These are phyloP conservation scores for Hypanus sabinus DNA, from an alignment of 2,113 vertebrate species.

Conservation along the genomic window DNA sequence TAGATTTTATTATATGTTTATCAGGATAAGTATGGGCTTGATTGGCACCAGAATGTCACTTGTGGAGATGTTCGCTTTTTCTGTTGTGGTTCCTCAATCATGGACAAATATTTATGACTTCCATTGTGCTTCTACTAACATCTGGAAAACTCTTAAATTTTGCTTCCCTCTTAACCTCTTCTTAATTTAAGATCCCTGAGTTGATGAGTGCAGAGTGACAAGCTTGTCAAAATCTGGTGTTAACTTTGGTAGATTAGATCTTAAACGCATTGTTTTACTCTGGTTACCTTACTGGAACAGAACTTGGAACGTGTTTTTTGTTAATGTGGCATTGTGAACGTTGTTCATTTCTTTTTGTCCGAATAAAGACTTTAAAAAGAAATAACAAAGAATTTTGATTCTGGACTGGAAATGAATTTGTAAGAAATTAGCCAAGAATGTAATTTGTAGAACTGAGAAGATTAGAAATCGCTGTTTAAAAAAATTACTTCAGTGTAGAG, in stretches of 20 bases:
- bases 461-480: neutral
- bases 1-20: neutral
- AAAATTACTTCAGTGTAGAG: no score
- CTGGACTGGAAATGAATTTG: no score
- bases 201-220: neutral
- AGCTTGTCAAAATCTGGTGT: neutral
- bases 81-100: constrained; percentile 42
- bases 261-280: neutral
- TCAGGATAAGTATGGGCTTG: neutral
- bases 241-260: neutral
- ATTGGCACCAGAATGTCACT: neutral
- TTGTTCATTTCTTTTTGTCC: neutral
- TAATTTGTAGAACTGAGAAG: neutral
- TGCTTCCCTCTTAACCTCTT: neutral
- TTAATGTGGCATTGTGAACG: neutral
- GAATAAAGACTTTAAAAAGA: neutral
- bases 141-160: neutral
- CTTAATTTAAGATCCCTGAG: neutral
- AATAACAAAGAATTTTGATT: no score
- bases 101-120: neutral
- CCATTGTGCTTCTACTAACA: neutral
- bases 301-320: neutral
- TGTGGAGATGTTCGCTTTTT: constrained; percentile 15
- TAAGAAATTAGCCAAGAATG: neutral
- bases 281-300: neutral